These are phyloP conservation scores for Spilosoma lubricipeda DNA, from an alignment of 2,888 invertebrate genomes.

Conservation along the genomic window DNA sequence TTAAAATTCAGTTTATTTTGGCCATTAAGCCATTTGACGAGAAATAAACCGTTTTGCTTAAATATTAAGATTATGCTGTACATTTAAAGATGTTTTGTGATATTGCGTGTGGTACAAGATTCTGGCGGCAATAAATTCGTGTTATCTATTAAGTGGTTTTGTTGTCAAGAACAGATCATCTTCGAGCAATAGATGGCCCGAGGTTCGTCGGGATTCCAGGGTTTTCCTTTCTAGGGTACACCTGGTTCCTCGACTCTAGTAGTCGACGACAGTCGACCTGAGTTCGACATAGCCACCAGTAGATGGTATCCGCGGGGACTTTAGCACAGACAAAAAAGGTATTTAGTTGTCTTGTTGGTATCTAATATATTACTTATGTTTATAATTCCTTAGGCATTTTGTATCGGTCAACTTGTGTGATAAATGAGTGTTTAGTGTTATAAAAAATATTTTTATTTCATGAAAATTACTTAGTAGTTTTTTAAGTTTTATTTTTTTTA, in stretches of 20 bases:
- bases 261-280: too few species aligned
- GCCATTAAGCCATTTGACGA: conserved; percentile 75
- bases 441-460: not conserved
- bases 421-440: not conserved
- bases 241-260: too few species aligned
- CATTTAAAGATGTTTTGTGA: conserved; percentile 61
- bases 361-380: not conserved
- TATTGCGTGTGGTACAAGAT: conserved; percentile 45
- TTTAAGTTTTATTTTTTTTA: too few species aligned
- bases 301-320: too few species aligned
- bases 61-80: conserved; percentile 62
- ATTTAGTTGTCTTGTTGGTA: not conserved
- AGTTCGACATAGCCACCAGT: too few species aligned
- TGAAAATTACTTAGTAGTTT: not conserved
- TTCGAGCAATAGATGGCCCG: too few species aligned
- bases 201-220: too few species aligned
- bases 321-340: not conserved
- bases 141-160: too few species aligned
- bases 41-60: conserved; percentile 64
- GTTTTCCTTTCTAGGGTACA: too few species aligned
- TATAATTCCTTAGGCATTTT: not conserved
- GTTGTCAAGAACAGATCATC: too few species aligned
- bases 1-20: conserved; percentile 77
- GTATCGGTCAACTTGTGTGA: not conserved
- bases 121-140: not conserved